Conservation (phyloP, 2,113 vertebrate species). For the Aphyosemion australe region DNA sequence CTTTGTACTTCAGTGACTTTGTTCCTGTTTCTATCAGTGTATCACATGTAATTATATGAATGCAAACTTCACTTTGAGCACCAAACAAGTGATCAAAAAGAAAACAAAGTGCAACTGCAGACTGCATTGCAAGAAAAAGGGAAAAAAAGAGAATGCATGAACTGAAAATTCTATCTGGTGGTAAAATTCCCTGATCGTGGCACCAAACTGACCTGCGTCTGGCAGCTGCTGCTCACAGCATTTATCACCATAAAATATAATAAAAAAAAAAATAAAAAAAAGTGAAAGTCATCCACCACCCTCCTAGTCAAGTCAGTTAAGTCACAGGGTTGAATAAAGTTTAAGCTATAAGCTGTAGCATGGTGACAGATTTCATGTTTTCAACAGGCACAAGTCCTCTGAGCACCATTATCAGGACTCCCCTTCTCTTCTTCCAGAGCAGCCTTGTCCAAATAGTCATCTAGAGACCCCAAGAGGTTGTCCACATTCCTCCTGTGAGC, state of each 20-base stretch:
- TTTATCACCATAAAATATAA: not conserved
- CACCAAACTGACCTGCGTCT: slow-evolving; percentile 34
- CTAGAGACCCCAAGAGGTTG: slow-evolving; percentile 75
- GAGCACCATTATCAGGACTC: slow-evolving; percentile 66
- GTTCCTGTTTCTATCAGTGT: not conserved
- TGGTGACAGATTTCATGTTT: not conserved
- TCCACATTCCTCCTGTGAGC: slow-evolving; percentile 90
- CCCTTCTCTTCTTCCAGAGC: slow-evolving; percentile 82
- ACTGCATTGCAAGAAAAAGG: slow-evolving; percentile 1
- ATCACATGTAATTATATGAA: not conserved
- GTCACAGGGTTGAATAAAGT: not conserved
- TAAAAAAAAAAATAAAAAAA: not conserved
- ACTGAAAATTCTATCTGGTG: not conserved
- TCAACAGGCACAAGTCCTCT: slow-evolving; percentile 89
- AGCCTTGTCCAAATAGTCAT: slow-evolving; percentile 77
- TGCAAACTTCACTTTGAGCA: not conserved
- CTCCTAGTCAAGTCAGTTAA: not conserved
- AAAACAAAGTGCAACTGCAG: not conserved
- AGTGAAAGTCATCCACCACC: not conserved
- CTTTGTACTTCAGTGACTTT: slow-evolving; percentile 11
- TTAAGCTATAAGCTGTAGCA: not conserved
- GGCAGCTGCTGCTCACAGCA: slow-evolving; percentile 35
- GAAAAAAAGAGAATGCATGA: no score
- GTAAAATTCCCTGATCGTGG: not conserved
- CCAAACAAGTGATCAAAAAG: not conserved